These are phyloP conservation scores for Dunckerocampus dactyliophorus DNA, from an alignment of 2,113 vertebrate genomes.

Conservation along the genomic window DNA sequence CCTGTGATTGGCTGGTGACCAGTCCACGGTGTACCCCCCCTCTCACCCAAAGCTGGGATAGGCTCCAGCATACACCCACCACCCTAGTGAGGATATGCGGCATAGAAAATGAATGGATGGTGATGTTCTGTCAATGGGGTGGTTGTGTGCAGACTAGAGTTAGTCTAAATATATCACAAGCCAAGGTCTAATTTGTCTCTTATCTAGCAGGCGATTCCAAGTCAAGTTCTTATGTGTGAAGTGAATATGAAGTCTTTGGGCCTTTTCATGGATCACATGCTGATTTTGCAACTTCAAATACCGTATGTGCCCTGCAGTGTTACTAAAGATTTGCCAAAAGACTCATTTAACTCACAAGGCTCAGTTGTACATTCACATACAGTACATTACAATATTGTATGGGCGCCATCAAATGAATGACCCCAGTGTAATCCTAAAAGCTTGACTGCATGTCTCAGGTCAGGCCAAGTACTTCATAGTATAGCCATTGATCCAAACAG, in stretches of 20 bases:
- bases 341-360: constrained; percentile 29
- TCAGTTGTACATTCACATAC: constrained; percentile 30
- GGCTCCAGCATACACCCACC: no score
- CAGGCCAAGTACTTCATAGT: constrained; percentile 21
- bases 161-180: constrained; percentile 1
- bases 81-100: no score
- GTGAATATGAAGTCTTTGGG: constrained; percentile 9
- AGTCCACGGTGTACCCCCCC: no score
- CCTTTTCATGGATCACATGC: constrained; percentile 12
- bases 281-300: constrained; percentile 32
- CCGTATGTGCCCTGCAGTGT: constrained; percentile 13
- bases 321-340: constrained; percentile 12
- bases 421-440: constrained; percentile 11
- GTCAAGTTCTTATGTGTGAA: constrained; percentile 12
- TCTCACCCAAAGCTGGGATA: no score
- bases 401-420: constrained; percentile 34
- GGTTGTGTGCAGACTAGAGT: background rate
- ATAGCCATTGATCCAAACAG: background rate
- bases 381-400: constrained; percentile 38
- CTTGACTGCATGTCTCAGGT: constrained; percentile 23
- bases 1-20: no score
- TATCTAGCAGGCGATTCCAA: constrained; percentile 13
- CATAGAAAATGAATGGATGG: background rate
- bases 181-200: constrained; percentile 2
- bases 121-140: background rate